Base-by-base conservation (phyloP, 2,888 invertebrate species). In the Drosophila anomalata region DNA sequence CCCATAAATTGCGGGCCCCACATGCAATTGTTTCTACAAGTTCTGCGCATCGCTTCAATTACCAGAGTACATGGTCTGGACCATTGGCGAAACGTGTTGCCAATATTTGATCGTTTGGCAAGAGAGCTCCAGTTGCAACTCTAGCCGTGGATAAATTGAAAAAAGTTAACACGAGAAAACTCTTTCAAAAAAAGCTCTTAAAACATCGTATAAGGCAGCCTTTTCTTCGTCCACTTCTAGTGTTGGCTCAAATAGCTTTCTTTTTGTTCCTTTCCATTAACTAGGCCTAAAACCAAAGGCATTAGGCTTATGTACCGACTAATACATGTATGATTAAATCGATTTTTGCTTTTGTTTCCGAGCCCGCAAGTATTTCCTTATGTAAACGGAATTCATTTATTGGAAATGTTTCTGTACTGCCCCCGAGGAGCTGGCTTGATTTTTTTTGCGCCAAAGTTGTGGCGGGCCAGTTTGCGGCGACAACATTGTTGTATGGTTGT, bases 1-100 rank as follows among this genome's bases (percentile, higher is more conserved):
- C 74, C 87, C 54, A 88, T 84, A 88, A 84, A 88, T 86, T 79
- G 52, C 53, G 65, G 60, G 71, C 68, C 63, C 76, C 79, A 81
- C 73, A 66, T 79, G 63, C 87, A 86, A 88, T 83, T 83, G 83
- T 77, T 66, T 73, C 67, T 17, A 29, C 59, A 63, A 14, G 41
- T 52, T 48, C 14, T 36, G 53, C 36, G 41, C 17, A 47, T 48
- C 57, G 51, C 73, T 78, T 75, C 82, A 82, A 81, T 81, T 81
- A 71, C 70, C 48, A 42, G 59, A 54, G 63, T 61, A 60, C 44
- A 42, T 17, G 44, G 36, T 9, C 26, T 24, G 33, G 22, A 14
- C 52, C 55, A 46, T 48, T 60, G 46, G 46, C 29, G 33, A 44
- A 33, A 62, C 41, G 42, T 36, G 67, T 62, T 42, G 48, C 42